Evolutionary conservation across 92 coral and sea anemone genomes (phyloP).

Genomic region (Nematostella vectensis): DNA sequence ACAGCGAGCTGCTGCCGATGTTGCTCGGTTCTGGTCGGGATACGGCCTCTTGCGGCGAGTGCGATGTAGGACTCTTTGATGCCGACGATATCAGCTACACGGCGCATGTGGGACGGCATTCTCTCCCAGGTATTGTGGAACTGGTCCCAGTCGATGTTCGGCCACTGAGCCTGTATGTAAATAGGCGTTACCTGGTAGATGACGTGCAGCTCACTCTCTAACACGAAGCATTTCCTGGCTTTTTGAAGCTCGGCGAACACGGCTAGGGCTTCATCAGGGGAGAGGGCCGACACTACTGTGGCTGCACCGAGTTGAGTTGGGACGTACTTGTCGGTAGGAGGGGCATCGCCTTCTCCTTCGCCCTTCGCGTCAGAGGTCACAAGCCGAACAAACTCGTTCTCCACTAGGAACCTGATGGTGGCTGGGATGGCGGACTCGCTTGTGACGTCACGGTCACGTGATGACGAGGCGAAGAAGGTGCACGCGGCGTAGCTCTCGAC

Average conservation of each 20-base stretch:
- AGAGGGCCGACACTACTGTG: slow-evolving; percentile 88
- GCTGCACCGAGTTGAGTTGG: slow-evolving; percentile 96
- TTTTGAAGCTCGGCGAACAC: slow-evolving; percentile 92
- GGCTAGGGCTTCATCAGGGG: slow-evolving; percentile 88
- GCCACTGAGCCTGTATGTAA: slow-evolving; percentile 91
- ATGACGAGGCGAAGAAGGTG: slow-evolving; percentile 84
- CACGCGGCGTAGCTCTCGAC: slow-evolving; percentile 95
- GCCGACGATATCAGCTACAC: slow-evolving; percentile 92
- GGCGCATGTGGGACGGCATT: slow-evolving; percentile 93
- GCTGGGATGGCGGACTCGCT: slow-evolving; percentile 39
- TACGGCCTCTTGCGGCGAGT: slow-evolving; percentile 82
- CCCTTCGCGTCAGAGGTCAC: slow-evolving; percentile 25
- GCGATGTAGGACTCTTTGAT: slow-evolving; percentile 71
- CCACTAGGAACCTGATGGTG: slow-evolving; percentile 72
- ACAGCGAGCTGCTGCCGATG: slow-evolving; percentile 77
- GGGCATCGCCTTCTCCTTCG: too few species aligned
- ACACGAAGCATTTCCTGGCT: slow-evolving; percentile 95
- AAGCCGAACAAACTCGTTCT: slow-evolving; percentile 83
- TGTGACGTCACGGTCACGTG: slow-evolving; percentile 35
- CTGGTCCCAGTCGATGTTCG: slow-evolving; percentile 95
- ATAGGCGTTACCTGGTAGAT: slow-evolving; percentile 97
- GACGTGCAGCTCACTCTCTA: slow-evolving; percentile 91
- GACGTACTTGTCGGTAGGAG: slow-evolving; percentile 49
- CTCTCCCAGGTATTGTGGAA: slow-evolving; percentile 93
- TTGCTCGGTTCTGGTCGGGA: slow-evolving; percentile 80